phyloP scores from a whole-genome alignment of 2,797 vertebrate species.

The Cyclura pinguis region DNA sequence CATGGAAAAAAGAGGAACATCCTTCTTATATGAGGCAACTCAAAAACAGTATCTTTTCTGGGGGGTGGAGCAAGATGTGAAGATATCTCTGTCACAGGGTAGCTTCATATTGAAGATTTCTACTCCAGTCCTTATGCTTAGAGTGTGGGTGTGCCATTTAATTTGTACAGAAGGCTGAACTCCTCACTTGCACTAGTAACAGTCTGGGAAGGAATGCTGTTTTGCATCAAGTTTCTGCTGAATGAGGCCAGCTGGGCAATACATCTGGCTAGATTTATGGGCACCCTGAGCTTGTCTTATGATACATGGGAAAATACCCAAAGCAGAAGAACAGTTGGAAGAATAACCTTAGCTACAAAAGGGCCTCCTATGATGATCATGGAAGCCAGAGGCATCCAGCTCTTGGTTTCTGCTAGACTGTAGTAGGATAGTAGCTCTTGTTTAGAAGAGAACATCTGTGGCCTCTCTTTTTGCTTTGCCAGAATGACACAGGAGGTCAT shows the following conservation, averaged over 20 bases:
- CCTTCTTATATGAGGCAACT: not conserved
- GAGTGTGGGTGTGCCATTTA: fast-evolving
- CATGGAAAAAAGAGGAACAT: not conserved
- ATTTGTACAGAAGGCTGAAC: not conserved
- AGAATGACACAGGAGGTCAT: slow-evolving; percentile 1
- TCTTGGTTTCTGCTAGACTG: not conserved
- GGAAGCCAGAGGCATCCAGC: not conserved
- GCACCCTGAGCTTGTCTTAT: not conserved
- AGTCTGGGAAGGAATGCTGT: not conserved
- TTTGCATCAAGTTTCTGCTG: not conserved
- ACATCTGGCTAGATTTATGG: not conserved
- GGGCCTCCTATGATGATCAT: not conserved
- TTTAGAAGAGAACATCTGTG: not conserved
- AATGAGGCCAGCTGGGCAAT: not conserved
- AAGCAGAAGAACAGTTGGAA: not conserved
- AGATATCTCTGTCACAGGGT: not conserved
- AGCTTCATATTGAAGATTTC: not conserved
- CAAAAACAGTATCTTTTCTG: not conserved
- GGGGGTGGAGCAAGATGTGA: not conserved
- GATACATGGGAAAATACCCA: not conserved
- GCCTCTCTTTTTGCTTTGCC: slow-evolving; percentile 52
- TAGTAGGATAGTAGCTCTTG: not conserved
- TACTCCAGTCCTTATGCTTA: not conserved
- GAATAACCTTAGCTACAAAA: not conserved
- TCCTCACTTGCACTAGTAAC: not conserved